phyloP scores from a whole-genome alignment of 2,113 vertebrate genomes.

The Syngnathus scovelli region DNA sequence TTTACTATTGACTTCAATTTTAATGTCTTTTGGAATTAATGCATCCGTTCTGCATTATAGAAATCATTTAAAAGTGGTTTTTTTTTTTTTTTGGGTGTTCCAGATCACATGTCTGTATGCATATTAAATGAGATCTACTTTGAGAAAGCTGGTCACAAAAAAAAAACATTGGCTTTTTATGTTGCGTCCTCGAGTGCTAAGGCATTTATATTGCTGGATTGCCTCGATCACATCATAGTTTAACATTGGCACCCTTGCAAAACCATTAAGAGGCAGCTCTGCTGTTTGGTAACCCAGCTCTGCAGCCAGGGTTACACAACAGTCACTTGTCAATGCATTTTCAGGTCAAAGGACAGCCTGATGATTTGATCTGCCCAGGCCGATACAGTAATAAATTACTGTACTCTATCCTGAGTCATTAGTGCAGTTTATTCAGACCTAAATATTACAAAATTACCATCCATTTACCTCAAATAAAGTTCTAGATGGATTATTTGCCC shows the following conservation, averaged over 20 bases:
- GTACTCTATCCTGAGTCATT: background rate
- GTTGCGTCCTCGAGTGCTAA: background rate
- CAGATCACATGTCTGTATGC: background rate
- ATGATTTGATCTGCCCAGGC: background rate
- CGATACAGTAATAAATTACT: background rate
- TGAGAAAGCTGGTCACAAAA: background rate
- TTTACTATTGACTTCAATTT: too few species aligned
- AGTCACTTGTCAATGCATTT: conserved; percentile 14
- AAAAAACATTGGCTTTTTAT: background rate
- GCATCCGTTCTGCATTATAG: background rate
- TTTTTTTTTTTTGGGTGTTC: background rate
- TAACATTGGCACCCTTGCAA: background rate
- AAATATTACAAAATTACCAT: too few species aligned
- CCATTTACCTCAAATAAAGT: too few species aligned
- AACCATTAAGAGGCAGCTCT: background rate
- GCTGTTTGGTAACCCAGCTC: background rate
- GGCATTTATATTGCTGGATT: background rate
- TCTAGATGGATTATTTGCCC: too few species aligned
- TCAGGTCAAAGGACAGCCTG: conserved; percentile 14
- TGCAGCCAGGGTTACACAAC: conserved; percentile 22
- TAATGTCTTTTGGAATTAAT: background rate
- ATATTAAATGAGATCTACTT: too few species aligned
- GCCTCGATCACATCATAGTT: background rate
- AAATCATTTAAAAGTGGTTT: background rate
- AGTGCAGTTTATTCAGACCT: background rate